Base-by-base conservation (phyloP, 2,797 vertebrate genomes). In the Mus caroli region DNA sequence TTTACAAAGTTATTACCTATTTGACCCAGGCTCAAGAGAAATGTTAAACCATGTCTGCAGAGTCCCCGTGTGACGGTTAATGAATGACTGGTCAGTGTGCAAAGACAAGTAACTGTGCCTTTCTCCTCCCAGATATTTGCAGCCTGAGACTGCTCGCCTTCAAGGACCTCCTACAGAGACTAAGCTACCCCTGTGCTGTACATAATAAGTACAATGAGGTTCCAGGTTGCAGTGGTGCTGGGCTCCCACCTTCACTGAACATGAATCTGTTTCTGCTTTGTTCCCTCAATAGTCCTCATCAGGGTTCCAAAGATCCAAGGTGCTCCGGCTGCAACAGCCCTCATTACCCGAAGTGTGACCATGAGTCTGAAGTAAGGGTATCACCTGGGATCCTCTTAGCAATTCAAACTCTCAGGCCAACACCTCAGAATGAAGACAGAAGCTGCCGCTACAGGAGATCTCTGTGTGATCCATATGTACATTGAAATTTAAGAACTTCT, bases 401-500 rank as follows among this genome's bases (percentile, higher is more conserved):
- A 76, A 76, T 40, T 62, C 46, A 28, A 24, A 58, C n/a, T 43
- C 52, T 40, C 8, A 10, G 58, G 4, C n/a, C 77, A 64, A 8
- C 7, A 64, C 37, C n/a, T 77, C 19, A 64, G 56, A 64, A 34
- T 28, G 4, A 43, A 92, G 67, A 26, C 67, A 64, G 14, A 83
- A 13, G 24, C 43, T 64, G 34, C 56, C n/a, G 24, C 85, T 85
- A 62, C 37, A 22, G 40, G 87, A 50, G 90, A 82, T 24, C 28
- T 22, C 40, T 4, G 0, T 6, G 28, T 37, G 60, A 92, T 26
- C n/a, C 88, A 62, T 2, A 43, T 17, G 9, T 28, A 80, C 56
- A 60, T 0, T 22, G 50, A 95, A 43, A 86, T 79, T 9, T 82
- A 43, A 95, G 78, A 95, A 96, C 62, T 88, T 85, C 40, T 22